phyloP scores from a whole-genome alignment of 2,113 vertebrate genomes.

The Grantiella picta region DNA sequence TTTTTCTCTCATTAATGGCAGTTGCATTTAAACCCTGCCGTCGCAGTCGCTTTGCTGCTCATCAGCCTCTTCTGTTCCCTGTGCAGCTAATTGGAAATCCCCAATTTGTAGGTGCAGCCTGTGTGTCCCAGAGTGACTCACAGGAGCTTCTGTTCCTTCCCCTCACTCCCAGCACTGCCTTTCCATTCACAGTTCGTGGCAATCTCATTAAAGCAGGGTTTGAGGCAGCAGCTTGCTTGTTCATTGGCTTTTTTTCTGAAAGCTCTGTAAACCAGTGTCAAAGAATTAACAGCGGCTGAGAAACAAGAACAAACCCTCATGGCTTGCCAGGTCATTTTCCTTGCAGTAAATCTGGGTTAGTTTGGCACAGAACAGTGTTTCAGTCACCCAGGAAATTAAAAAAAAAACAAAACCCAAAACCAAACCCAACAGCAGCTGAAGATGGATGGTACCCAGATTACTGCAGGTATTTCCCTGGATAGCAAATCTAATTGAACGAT shows the following conservation, averaged over 20 bases:
- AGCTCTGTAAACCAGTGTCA: constrained; percentile 16
- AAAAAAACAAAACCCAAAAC: neutral
- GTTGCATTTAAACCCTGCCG: neutral
- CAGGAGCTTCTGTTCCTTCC: constrained; percentile 19
- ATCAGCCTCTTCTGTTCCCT: neutral
- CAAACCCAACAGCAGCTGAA: neutral
- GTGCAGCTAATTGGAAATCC: constrained; percentile 47
- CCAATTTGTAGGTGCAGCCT: constrained; percentile 28
- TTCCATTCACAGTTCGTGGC: constrained; percentile 31
- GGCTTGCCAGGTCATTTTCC: neutral
- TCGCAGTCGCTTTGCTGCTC: neutral
- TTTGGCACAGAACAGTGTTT: neutral
- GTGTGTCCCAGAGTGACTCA: constrained; percentile 26
- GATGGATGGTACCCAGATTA: neutral
- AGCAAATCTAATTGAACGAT: neutral
- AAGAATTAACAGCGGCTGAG: neutral
- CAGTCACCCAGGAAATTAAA: neutral
- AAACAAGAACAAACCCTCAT: neutral
- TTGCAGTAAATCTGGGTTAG: constrained; percentile 7
- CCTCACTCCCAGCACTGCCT: constrained; percentile 16
- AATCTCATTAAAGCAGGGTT: constrained; percentile 15
- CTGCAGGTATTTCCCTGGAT: neutral
- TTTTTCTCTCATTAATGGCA: neutral
- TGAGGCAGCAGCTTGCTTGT: neutral
- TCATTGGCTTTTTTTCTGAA: constrained; percentile 17